A percentile compares a stretch with the other conserved stretches of the same genome.
phyloP scores from a whole-genome alignment of 1,140 invertebrate genomes.

The Neodiprion pinetum region DNA sequence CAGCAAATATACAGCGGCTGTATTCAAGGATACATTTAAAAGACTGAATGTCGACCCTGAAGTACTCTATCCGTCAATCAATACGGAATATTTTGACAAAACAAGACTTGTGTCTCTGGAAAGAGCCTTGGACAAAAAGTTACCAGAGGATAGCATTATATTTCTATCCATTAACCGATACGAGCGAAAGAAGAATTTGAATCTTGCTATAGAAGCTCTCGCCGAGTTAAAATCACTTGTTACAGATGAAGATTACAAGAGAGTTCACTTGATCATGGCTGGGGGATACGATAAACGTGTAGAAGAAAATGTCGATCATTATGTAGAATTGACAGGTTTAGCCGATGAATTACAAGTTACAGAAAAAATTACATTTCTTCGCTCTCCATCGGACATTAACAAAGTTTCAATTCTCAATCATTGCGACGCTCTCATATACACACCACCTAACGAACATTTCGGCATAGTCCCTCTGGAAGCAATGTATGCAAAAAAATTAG shows the following conservation, averaged over 20 bases:
- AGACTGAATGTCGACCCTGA: conserved; percentile 71
- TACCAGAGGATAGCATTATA: conserved; percentile 66
- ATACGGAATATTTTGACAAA: conserved; percentile 78
- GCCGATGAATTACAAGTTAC: conserved; percentile 72
- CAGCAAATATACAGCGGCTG: conserved; percentile 86
- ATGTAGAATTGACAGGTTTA: conserved; percentile 76
- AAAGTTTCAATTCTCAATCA: conserved; percentile 82
- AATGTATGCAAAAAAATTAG: conserved; percentile 93
- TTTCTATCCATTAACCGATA: conserved; percentile 97
- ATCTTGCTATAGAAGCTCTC: conserved; percentile 83
- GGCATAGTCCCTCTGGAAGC: conserved; percentile 99
- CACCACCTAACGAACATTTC: conserved; percentile 97
- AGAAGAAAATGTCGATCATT: conserved; percentile 89
- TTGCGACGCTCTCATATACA: conserved; percentile 88
- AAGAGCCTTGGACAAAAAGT: conserved; percentile 50
- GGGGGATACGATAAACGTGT: conserved; percentile 96
- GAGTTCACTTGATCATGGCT: conserved; percentile 88
- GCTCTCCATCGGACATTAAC: conserved; percentile 84
- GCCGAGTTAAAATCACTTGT: conserved; percentile 68
- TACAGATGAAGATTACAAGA: conserved; percentile 64
- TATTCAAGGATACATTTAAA: conserved; percentile 87
- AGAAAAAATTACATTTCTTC: conserved; percentile 82
- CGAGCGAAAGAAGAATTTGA: conserved; percentile 95
- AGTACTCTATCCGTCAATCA: conserved; percentile 94
- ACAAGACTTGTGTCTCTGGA: conserved; percentile 62